Percentiles rank a stretch among this genome's conserved stretches.
phyloP scores from a whole-genome alignment of 2,888 invertebrate species.

The Lordiphosa fenestrarum region DNA sequence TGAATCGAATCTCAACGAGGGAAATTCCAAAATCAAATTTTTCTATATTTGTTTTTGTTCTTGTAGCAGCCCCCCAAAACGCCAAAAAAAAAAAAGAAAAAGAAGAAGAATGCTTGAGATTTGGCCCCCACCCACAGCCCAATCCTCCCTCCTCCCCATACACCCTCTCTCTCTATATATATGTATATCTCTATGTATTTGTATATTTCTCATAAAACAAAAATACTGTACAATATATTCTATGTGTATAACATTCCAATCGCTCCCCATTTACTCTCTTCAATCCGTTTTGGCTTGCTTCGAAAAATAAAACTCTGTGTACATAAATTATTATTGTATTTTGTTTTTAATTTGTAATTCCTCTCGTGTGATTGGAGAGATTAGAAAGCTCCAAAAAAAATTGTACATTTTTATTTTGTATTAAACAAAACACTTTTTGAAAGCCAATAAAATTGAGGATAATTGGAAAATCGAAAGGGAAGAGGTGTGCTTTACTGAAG shows the following conservation, averaged over 20 bases:
- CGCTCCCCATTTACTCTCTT: no score
- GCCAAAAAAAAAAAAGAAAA: constrained; percentile 48
- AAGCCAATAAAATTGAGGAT: constrained; percentile 67
- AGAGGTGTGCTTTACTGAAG: not conserved
- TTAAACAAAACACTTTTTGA: constrained; percentile 42
- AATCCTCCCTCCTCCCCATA: no score
- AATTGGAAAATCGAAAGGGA: constrained; percentile 57
- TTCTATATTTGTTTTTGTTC: constrained; percentile 40
- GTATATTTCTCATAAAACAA: constrained; percentile 8
- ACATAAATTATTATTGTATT: constrained; percentile 72
- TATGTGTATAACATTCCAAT: constrained; percentile 58
- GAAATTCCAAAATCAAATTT: constrained; percentile 27
- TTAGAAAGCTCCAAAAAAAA: constrained; percentile 60
- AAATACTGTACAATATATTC: constrained; percentile 11
- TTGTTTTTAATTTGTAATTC: constrained; percentile 21
- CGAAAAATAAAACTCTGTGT: constrained; percentile 63
- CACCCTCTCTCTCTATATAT: constrained; percentile 31
- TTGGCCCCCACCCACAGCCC: no score
- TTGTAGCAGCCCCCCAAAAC: constrained; percentile 62
- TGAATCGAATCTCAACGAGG: constrained; percentile 57
- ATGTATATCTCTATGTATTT: constrained; percentile 32
- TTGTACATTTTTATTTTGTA: constrained; percentile 52
- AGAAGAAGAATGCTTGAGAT: constrained; percentile 4
- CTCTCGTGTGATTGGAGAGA: constrained; percentile 49
- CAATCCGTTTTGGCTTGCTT: constrained; percentile 10